A percentile compares a stretch with the other conserved stretches of the same genome.
phyloP scores from a whole-genome alignment of 2,888 invertebrate genomes.

The Caradrina clavipalpis region DNA sequence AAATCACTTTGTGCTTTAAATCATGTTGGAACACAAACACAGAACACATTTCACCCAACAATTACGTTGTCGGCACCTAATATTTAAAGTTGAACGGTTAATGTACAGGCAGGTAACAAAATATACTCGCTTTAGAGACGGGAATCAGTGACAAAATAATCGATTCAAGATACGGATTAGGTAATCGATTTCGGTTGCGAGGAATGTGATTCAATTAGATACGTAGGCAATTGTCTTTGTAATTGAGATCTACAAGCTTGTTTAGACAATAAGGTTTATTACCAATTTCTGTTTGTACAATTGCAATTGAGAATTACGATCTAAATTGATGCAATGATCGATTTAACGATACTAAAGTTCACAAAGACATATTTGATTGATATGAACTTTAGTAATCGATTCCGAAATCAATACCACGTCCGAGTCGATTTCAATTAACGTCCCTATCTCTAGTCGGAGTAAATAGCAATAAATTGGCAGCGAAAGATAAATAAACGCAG shows the following conservation, averaged over 20 bases:
- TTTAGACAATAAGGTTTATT: too few species aligned
- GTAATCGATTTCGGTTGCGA: slow-evolving; percentile 27
- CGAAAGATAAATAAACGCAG: slow-evolving; percentile 57
- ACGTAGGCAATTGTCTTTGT: slow-evolving; percentile 4
- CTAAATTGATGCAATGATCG: slow-evolving; percentile 42
- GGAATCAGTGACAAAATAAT: slow-evolving; percentile 26
- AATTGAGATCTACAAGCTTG: background rate
- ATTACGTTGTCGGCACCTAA: slow-evolving; percentile 68
- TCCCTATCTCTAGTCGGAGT: slow-evolving; percentile 31
- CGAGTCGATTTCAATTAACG: slow-evolving; percentile 45
- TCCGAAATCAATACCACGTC: slow-evolving; percentile 45
- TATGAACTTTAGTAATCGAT: slow-evolving; percentile 50
- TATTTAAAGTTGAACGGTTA: slow-evolving; percentile 65
- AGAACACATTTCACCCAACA: slow-evolving; percentile 57
- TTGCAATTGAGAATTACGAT: slow-evolving; percentile 26
- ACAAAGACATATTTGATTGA: slow-evolving; percentile 44
- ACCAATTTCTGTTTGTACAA: background rate
- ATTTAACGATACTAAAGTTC: slow-evolving; percentile 18
- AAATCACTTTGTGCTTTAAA: slow-evolving; percentile 62
- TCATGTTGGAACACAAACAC: slow-evolving; percentile 56
- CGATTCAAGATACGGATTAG: slow-evolving; percentile 29
- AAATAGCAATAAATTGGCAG: slow-evolving; percentile 62
- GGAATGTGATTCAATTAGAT: slow-evolving; percentile 18
- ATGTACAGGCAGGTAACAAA: slow-evolving; percentile 54
- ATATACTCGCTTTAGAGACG: slow-evolving; percentile 41